Conservation (phyloP, 2,797 vertebrate species). For the Leptatherina wallacei region DNA sequence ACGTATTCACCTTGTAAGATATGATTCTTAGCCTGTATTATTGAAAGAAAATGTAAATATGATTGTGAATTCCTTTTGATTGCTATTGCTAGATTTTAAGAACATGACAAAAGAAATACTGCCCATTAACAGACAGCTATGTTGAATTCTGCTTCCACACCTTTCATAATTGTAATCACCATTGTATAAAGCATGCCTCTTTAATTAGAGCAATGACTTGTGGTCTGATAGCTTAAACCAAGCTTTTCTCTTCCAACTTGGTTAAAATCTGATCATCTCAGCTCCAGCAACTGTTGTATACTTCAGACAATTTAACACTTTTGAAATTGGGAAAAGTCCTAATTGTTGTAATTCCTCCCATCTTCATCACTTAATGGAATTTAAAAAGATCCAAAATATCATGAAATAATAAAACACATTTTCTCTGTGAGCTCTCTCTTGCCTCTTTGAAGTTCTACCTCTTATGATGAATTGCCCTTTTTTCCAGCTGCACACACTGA, state of each 20-base stretch:
- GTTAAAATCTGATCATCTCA: conserved; percentile 13
- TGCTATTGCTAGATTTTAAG: conserved; percentile 16
- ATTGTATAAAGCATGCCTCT: conserved; percentile 31
- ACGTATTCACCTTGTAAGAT: conserved; percentile 57
- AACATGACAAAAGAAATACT: neutral
- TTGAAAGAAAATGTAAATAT: conserved; percentile 38
- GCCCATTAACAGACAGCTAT: neutral
- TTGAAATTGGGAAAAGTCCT: conserved; percentile 29
- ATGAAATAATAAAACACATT: conserved; percentile 58
- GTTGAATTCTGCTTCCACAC: neutral
- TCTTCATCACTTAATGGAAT: conserved; percentile 31
- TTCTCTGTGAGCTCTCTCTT: neutral
- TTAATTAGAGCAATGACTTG: conserved; percentile 4
- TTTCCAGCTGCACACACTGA: conserved; percentile 27
- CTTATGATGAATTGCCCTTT: conserved; percentile 56
- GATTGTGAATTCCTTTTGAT: conserved; percentile 26
- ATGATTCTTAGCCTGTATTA: conserved; percentile 22
- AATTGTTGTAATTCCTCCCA: neutral
- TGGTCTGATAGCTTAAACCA: conserved; percentile 8
- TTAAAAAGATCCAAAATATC: conserved; percentile 26
- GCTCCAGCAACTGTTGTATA: neutral
- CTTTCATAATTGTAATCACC: neutral
- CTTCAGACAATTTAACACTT: conserved; percentile 30
- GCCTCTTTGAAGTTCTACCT: neutral
- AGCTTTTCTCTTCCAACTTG: conserved; percentile 22